Evolutionary conservation across 2,797 vertebrate genomes (phyloP).

Genomic region (Myotis pilosus): DNA sequence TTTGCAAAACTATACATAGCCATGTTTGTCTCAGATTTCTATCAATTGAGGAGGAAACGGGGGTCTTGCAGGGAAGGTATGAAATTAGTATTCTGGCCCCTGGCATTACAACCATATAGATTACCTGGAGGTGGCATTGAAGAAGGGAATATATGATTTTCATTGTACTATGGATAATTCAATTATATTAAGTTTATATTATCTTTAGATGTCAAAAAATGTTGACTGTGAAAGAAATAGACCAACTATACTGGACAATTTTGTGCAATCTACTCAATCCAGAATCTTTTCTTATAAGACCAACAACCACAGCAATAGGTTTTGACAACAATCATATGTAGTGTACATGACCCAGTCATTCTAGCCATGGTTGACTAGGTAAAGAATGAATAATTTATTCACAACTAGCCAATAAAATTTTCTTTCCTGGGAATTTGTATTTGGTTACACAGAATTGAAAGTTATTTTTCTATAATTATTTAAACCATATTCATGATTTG

Average conservation of each 20-base stretch:
- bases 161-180: background rate
- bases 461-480: background rate
- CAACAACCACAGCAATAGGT: too few species aligned
- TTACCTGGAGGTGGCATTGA: background rate
- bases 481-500: background rate
- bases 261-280: background rate
- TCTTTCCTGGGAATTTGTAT: background rate
- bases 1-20: background rate
- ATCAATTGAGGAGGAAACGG: background rate
- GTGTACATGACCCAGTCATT: background rate
- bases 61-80: background rate
- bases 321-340: accelerated
- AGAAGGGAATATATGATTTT: background rate
- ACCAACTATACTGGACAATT: background rate
- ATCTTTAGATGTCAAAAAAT: background rate
- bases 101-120: background rate
- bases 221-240: background rate
- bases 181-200: background rate
- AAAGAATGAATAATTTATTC: background rate
- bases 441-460: background rate
- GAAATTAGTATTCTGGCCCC: background rate
- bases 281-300: background rate
- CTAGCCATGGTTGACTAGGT: background rate
- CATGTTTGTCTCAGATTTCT: background rate
- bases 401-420: background rate